Evolutionary conservation across 2,113 vertebrate genomes (phyloP), one percentile per base, ranked within the genome.

Genomic region (Hirundichthys speculiger): DNA sequence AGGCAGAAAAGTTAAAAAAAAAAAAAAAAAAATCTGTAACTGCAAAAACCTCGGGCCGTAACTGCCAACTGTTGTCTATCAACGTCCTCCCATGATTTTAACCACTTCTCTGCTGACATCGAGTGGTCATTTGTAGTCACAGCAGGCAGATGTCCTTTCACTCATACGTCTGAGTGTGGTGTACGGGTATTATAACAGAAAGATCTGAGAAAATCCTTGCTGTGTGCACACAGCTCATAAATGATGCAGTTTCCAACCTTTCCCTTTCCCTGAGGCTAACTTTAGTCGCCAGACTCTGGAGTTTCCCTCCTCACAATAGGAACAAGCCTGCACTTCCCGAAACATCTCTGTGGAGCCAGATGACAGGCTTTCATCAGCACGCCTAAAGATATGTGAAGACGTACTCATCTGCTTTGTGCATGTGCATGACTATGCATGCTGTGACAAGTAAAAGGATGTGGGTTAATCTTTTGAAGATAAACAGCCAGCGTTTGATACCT

Each of bases 391-490:
- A 53, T 57, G 54, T 48, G 27, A 52, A 60, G 57, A 76, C 19
- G 22, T 13, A 21, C 40, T 43, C 22, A 22, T 56, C 24, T 55
- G 2, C 10, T 39, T 19, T 60, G 20, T 61, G 27, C 59, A 49
- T 50, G 24, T 48, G 19, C n/a, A 7, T 49, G 48, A 42, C 48
- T 63, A 3, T 24, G n/a, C 41, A 53, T 71, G 73, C 55, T 72
- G 57, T 25, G 20, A 69, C 79, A 79, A 47, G 80, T 59, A 63
- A 60, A 64, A n/a, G 58, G 65, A 87, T 61, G 71, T 87, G 27
- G 78, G 86, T 80, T 90, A 86, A 89, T 82, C 85, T 79, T 67
- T 43, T 76, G 67, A 50, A 27, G 82, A 64, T 50, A 61, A 79
- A 48, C 75, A 46, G 70, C 60, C 18, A 47, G 82, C 79, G 62